These are phyloP conservation scores for Pachyuromys duprasi DNA, from an alignment of 2,797 vertebrate species.

Conservation along the genomic window DNA sequence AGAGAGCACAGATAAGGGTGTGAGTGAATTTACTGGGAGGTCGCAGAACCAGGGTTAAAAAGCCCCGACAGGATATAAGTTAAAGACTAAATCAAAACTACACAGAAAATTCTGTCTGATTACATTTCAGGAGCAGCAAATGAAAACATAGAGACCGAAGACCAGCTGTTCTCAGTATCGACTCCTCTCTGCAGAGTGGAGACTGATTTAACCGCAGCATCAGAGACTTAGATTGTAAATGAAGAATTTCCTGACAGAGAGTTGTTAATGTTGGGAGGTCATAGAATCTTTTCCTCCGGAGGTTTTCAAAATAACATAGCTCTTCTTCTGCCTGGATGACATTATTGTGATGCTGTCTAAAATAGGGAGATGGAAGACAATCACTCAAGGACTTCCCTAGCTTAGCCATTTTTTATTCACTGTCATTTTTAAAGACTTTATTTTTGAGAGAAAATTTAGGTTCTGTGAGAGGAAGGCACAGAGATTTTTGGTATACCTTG, in stretches of 20 bases:
- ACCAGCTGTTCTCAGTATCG: constrained; percentile 64
- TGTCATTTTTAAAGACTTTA: constrained; percentile 50
- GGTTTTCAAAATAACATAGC: constrained; percentile 70
- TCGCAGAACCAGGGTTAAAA: constrained; percentile 54
- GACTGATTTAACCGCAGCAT: constrained; percentile 68
- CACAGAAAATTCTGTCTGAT: constrained; percentile 64
- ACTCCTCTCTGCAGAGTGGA: constrained; percentile 62
- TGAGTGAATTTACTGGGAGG: constrained; percentile 23
- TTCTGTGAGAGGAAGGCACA: neutral
- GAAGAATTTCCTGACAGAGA: constrained; percentile 59
- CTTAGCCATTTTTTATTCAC: constrained; percentile 51
- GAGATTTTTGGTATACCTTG: neutral
- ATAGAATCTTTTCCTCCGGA: constrained; percentile 66
- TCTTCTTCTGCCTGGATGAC: constrained; percentile 63
- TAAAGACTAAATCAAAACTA: constrained; percentile 63
- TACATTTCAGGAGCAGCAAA: constrained; percentile 58
- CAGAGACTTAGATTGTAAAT: constrained; percentile 68
- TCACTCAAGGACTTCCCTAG: constrained; percentile 54
- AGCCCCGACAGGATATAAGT: constrained; percentile 38
- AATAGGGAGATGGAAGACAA: constrained; percentile 57
- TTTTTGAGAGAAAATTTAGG: constrained; percentile 29
- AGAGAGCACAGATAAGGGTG: neutral
- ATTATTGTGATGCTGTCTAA: constrained; percentile 66
- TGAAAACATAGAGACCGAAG: constrained; percentile 61
- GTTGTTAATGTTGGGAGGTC: constrained; percentile 60